phyloP scores from a whole-genome alignment of 1,140 invertebrate species.

The Calephelis virginiensis region DNA sequence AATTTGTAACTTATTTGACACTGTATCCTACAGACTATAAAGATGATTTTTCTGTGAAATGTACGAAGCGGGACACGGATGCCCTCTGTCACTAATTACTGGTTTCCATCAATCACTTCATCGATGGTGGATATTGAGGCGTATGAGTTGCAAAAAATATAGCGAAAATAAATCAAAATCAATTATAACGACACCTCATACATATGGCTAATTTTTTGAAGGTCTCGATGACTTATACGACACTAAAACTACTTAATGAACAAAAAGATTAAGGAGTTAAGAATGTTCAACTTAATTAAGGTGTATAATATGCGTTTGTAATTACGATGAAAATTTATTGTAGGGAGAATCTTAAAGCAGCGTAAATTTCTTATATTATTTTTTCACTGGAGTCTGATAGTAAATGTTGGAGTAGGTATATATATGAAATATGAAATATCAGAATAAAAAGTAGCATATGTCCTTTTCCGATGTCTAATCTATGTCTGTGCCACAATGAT shows the following conservation, averaged over 20 bases:
- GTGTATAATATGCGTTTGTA: not conserved
- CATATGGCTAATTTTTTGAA: slow-evolving; percentile 1
- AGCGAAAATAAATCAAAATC: slow-evolving; percentile 8
- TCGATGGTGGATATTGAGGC: slow-evolving; percentile 33
- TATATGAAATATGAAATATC: no score
- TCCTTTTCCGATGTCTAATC: no score
- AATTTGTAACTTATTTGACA: slow-evolving; percentile 27
- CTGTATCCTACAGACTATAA: slow-evolving; percentile 19
- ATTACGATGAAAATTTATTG: no score
- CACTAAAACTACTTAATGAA: not conserved
- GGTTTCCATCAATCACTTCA: slow-evolving; percentile 64
- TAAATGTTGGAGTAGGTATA: no score
- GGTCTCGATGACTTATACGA: not conserved
- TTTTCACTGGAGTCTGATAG: no score
- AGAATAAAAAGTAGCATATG: no score
- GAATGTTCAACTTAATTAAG: not conserved
- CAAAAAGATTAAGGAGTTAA: not conserved
- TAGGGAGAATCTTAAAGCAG: no score
- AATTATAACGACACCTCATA: not conserved
- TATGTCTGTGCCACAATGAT: no score
- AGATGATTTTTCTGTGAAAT: slow-evolving; percentile 8
- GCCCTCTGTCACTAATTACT: slow-evolving; percentile 57
- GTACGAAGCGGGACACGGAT: slow-evolving; percentile 26
- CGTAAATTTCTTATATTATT: no score
- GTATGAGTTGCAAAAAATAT: slow-evolving; percentile 6